Evolutionary conservation across 2,797 vertebrate genomes (phyloP), one percentile per base, ranked within the genome.

Genomic region (Epinephelus malabaricus): DNA sequence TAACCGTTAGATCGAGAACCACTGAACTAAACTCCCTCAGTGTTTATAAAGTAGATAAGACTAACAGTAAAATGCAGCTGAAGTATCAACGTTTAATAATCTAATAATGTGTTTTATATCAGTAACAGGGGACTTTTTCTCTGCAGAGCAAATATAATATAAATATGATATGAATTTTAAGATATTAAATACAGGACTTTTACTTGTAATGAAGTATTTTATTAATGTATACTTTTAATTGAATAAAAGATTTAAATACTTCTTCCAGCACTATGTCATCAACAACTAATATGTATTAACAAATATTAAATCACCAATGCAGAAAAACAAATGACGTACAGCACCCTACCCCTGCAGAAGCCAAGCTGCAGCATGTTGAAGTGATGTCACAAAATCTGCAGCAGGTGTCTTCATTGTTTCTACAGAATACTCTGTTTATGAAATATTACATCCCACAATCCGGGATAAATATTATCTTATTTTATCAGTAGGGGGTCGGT

Each of bases 341-440:
- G 38, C 38, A 40, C 8, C 38, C 38, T 11, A 40, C 38, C 38
- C 38, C 38, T 43, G 14, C 72, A 9, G 38, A 50, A 46, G 82
- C 73, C 76, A 77, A 64, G 61, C 53, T 5, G 51, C 77, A 75
- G 58, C 75, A 25, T 66, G 69, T 67, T 60, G 66, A 59, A 74
- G 64, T 89, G 85, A 91, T 80, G 87, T 88, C 88, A 91, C 69
- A 25, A 68, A 90, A 86, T 88, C 73, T 77, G 85, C 27, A 90
- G 88, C 92, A 94, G 92, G 86, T 93, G 90, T 85, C 82, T 64
- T 86, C 85, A 87, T 93, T 93, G 91, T 93, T 77, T 72, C 27
- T 9, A 15, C 47, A 61, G 79, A 85, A 76, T 64, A 73, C 66
- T 60, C 64, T 73, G 45, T 78, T 82, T 81, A 81, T 45, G 21